Evolutionary conservation across 2,888 invertebrate genomes (phyloP), one percentile per base, ranked within the genome.

Genomic region (Bhutanitis thaidina): DNA sequence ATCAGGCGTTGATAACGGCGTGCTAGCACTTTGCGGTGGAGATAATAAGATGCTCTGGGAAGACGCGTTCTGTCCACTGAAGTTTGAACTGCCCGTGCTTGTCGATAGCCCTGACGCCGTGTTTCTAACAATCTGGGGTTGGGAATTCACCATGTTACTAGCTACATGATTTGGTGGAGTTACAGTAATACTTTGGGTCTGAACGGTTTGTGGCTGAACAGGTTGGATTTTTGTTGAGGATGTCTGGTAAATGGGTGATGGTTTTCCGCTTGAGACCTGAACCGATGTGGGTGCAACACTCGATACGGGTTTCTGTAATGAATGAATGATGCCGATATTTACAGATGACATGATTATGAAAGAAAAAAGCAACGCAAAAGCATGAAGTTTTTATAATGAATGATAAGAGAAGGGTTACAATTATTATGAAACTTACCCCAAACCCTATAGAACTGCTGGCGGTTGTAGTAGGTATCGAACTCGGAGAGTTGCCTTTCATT

Each of bases 281-380:
- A 94, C 91, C 46, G 94, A 93, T 58, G 93, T 94, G 57, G 96
- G 95, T 60, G 96, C 95, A 57, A 96, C 96, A 81, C 95, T 96
- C 77, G 95, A 96, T 59, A 96, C 94, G 55, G 96, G 96, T 80
- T 96, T 96, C 90, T 96, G 93, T 72, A 92, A 91, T 34, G n/a
- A 34, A 34, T 34, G 34, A 80, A 62, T 79, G 87, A 69, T 78
- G 80, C 75, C 74, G 85, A 73, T 86, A 88, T 87, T 79, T 87
- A 87, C 88, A 88, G 69, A 65, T 78, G 82, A 64, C 53, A 58
- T 65, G 62, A 59, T 53, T 40, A 50, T 41, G 40, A 30, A 35
- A 12, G 34, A 34, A 12, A 10, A 34, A 49, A 52, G 53, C 49
- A 49, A 47, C 52, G 41, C 37, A 35, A 38, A 45, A 37, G 38